Conservation (phyloP, 2,113 vertebrate species). For the Redunca redunca region DNA sequence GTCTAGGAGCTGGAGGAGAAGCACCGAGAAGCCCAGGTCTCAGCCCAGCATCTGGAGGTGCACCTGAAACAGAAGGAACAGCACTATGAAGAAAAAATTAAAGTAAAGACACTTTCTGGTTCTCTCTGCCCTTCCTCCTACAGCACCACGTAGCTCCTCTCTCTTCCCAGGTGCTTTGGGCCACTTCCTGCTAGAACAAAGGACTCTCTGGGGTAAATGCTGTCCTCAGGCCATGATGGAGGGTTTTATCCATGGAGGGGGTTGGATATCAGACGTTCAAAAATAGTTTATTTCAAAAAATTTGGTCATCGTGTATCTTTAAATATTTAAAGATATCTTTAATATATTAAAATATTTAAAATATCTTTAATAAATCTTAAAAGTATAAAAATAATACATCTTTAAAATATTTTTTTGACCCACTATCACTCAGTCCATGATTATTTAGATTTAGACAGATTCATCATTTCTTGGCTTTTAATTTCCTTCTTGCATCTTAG, state of each 20-base stretch:
- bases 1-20: constrained; percentile 95
- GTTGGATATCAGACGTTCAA: background rate
- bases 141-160: background rate
- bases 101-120: constrained; percentile 84
- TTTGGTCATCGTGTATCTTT: background rate
- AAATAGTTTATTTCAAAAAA: background rate
- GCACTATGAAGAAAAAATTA: constrained; percentile 97
- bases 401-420: background rate
- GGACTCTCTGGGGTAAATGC: background rate
- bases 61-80: constrained; percentile 97
- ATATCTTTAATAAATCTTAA: background rate
- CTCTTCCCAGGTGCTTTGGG: background rate
- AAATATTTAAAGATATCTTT: background rate
- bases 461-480: background rate
- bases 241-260: background rate
- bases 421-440: background rate
- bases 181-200: background rate
- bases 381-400: background rate
- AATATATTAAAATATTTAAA: background rate
- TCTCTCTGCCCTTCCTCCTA: background rate
- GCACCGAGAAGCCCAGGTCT: constrained; percentile 91
- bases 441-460: background rate
- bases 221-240: background rate
- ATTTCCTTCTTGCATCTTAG: background rate
- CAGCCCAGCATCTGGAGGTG: constrained; percentile 91